Evolutionary conservation across 2,888 invertebrate species (phyloP).

Genomic region (Hemithea aestivaria): DNA sequence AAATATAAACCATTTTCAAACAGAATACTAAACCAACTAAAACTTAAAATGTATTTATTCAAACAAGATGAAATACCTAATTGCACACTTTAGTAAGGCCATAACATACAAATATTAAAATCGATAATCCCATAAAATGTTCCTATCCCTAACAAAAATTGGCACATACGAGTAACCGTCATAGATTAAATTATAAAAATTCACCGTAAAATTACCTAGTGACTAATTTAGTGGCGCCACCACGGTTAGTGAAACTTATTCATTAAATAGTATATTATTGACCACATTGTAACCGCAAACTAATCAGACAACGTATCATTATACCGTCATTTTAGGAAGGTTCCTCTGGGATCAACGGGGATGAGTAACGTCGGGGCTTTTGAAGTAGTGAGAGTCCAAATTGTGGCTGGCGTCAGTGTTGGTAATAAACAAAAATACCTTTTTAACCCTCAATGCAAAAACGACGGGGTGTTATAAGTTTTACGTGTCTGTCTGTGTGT

Average conservation of each 20-base stretch:
- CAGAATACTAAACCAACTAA: no score
- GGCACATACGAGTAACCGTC: constrained; percentile 20
- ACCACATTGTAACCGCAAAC: constrained; percentile 62
- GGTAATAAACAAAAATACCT: no score
- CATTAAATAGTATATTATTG: constrained; percentile 31
- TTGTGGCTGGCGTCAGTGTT: no score
- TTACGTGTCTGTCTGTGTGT: no score
- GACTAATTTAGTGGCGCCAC: constrained; percentile 70
- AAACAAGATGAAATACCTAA: no score
- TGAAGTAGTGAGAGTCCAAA: neutral
- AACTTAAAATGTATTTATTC: no score
- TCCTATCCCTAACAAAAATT: constrained; percentile 28
- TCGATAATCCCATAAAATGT: no score
- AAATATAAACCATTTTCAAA: no score
- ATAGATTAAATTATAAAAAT: constrained; percentile 18
- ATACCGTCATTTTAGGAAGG: constrained; percentile 62
- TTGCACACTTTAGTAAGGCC: no score
- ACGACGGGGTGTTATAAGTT: no score
- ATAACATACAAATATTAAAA: no score
- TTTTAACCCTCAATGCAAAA: no score
- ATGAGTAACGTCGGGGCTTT: constrained; percentile 42
- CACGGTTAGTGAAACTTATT: constrained; percentile 24
- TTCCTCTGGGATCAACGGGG: constrained; percentile 44
- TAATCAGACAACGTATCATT: constrained; percentile 73
- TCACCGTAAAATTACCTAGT: constrained; percentile 44